Conservation (phyloP, 2,113 vertebrate genomes). For the Cavia porcellus region DNA sequence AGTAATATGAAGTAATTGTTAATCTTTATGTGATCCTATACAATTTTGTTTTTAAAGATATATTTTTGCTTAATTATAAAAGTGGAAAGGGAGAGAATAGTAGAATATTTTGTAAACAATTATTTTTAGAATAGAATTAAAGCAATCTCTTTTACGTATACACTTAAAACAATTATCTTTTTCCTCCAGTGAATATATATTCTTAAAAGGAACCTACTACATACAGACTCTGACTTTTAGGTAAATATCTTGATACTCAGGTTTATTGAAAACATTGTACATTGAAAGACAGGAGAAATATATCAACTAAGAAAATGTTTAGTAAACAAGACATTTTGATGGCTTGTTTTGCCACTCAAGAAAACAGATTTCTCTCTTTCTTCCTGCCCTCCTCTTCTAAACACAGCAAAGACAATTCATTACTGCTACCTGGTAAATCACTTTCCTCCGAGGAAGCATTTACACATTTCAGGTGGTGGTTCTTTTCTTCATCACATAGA, state of each 20-base stretch:
- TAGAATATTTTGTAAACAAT: not conserved
- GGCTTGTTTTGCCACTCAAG: not conserved
- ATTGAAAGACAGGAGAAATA: not conserved
- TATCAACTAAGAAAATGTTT: not conserved
- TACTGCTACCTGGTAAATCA: not conserved
- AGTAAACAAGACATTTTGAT: not conserved
- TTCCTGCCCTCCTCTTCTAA: not conserved
- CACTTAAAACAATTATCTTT: not conserved
- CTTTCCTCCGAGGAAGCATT: not conserved
- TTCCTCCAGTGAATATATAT: not conserved
- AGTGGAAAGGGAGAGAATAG: not conserved
- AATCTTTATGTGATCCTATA: not conserved
- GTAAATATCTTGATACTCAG: slow-evolving; percentile 7
- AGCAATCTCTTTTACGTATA: not conserved
- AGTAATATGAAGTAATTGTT: not conserved
- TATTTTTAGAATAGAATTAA: not conserved
- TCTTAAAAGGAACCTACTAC: not conserved
- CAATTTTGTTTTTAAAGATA: not conserved
- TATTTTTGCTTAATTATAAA: not conserved
- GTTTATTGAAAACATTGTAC: not conserved
- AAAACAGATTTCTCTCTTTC: not conserved
- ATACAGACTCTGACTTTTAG: not conserved
- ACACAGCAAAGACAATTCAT: not conserved
- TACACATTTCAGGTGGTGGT: not conserved
- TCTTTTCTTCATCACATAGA: not conserved